These are phyloP conservation scores for Agrochola circellaris DNA, from an alignment of 2,888 invertebrate genomes.

Conservation along the genomic window DNA sequence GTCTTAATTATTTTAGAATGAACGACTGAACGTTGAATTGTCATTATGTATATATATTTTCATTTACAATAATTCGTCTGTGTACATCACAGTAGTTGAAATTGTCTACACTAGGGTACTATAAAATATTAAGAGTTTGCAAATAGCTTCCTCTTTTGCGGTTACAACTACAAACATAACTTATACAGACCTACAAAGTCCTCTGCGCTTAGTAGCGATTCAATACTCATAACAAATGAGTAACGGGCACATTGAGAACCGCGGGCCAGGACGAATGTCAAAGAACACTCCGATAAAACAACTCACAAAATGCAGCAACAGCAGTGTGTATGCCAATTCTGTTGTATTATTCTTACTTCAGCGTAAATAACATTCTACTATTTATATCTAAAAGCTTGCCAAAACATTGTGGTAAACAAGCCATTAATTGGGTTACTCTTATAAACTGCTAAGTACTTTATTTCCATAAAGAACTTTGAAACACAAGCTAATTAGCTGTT, in stretches of 20 bases:
- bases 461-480: conserved; percentile 31
- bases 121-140: too few relatives aligned
- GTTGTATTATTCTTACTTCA: background rate
- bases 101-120: background rate
- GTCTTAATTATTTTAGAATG: too few relatives aligned
- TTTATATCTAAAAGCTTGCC: conserved; percentile 15
- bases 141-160: background rate
- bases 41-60: too few relatives aligned
- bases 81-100: background rate
- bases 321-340: background rate
- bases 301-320: background rate
- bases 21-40: too few relatives aligned
- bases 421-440: conserved; percentile 29
- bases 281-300: background rate
- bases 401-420: conserved; percentile 26
- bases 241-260: background rate
- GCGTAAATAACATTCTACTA: background rate
- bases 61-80: too few relatives aligned
- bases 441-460: conserved; percentile 17
- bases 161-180: background rate
- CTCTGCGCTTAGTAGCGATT: background rate
- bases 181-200: background rate
- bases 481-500: conserved; percentile 43
- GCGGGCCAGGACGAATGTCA: background rate
- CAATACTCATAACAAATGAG: background rate